Conservation (phyloP, 2,888 invertebrate genomes). For the Hirtodrosophila duncani region DNA sequence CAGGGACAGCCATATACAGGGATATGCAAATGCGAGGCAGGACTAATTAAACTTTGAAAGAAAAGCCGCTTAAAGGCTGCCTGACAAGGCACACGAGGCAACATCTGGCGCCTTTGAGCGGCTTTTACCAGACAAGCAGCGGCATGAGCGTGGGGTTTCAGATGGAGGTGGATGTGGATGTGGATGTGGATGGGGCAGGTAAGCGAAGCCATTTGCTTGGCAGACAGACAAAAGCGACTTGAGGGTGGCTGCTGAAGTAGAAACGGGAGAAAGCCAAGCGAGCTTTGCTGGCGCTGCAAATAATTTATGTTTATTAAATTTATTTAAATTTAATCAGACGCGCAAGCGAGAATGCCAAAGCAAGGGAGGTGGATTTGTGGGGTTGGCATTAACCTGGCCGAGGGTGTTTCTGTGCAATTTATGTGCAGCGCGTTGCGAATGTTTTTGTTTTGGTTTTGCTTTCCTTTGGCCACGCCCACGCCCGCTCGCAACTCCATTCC, state of each 20-base stretch:
- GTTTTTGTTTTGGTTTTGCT: constrained; percentile 40
- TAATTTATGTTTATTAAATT: constrained; percentile 78
- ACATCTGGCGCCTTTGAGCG: constrained; percentile 61
- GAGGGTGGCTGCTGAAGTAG: constrained; percentile 36
- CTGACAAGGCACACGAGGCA: constrained; percentile 45
- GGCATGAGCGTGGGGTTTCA: constrained; percentile 20
- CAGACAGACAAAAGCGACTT: too few species aligned
- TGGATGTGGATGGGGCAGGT: constrained; percentile 46
- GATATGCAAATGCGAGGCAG: constrained; percentile 61
- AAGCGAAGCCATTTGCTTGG: constrained; percentile 51
- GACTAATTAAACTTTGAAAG: constrained; percentile 70
- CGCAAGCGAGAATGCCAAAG: constrained; percentile 11
- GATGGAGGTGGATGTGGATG: neutral
- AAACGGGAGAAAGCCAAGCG: constrained; percentile 9
- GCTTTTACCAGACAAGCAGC: constrained; percentile 57
- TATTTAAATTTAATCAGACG: constrained; percentile 78
- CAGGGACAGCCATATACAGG: constrained; percentile 27
- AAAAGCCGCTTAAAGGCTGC: constrained; percentile 51
- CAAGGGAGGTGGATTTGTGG: constrained; percentile 7
- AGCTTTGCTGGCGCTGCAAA: constrained; percentile 53
- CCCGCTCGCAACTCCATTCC: neutral
- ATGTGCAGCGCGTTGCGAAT: constrained; percentile 66
- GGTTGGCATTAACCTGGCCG: constrained; percentile 11
- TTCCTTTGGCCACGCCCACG: constrained; percentile 43
- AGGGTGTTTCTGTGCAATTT: constrained; percentile 65